Percentiles rank a stretch among this genome's conserved stretches.
Conservation (phyloP, 2,888 invertebrate species). For the Leptinotarsa rubiginosa region DNA sequence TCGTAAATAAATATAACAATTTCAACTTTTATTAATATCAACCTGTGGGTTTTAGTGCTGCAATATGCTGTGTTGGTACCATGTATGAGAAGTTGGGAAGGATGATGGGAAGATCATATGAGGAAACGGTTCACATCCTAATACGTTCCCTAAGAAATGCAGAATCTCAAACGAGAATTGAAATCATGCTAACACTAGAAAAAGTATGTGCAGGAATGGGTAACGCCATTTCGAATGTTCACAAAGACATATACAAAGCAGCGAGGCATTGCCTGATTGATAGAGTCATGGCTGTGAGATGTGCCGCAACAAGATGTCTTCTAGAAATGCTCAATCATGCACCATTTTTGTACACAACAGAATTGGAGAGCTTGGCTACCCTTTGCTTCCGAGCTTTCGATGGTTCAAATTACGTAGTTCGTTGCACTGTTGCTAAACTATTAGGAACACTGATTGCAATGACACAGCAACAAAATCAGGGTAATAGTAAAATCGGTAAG, state of each 20-base stretch:
- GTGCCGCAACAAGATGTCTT: slow-evolving; percentile 92
- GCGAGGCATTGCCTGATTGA: slow-evolving; percentile 90
- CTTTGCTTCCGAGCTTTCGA: slow-evolving; percentile 93
- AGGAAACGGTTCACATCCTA: slow-evolving; percentile 95
- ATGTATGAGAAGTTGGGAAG: slow-evolving; percentile 98
- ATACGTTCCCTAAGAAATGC: slow-evolving; percentile 91
- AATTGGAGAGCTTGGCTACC: slow-evolving; percentile 91
- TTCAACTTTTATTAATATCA: too few relatives aligned
- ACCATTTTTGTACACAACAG: slow-evolving; percentile 85
- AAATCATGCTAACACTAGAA: slow-evolving; percentile 96
- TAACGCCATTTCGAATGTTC: slow-evolving; percentile 85
- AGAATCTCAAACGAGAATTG: slow-evolving; percentile 95
- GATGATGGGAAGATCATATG: slow-evolving; percentile 98
- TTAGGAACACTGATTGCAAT: slow-evolving; percentile 89
- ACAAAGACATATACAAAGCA: slow-evolving; percentile 92
- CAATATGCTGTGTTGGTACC: slow-evolving; percentile 93
- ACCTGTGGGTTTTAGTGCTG: slow-evolving; percentile 76
- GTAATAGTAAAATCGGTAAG: slow-evolving; percentile 62
- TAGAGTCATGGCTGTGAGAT: slow-evolving; percentile 91
- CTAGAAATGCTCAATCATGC: slow-evolving; percentile 90
- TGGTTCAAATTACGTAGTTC: slow-evolving; percentile 90
- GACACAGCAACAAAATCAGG: slow-evolving; percentile 76
- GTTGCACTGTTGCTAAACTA: slow-evolving; percentile 92
- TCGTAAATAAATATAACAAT: not conserved
- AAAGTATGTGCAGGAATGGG: slow-evolving; percentile 97